phyloP scores from a whole-genome alignment of 1,140 invertebrate genomes.

The Calephelis virginiensis region DNA sequence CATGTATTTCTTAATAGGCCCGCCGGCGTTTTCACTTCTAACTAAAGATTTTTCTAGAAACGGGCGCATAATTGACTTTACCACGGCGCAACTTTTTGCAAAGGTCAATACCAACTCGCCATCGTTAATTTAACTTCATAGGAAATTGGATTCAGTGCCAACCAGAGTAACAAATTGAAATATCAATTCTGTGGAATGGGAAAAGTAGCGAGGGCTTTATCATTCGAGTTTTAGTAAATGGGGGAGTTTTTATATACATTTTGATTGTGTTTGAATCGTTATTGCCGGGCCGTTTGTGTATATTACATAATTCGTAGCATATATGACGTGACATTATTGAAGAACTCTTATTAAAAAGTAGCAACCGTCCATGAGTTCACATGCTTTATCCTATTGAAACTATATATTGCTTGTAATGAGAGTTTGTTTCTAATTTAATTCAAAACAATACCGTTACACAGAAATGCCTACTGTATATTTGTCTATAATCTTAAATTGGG shows the following conservation, averaged over 20 bases:
- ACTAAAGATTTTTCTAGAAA: background rate
- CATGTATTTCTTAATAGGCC: constrained; percentile 4
- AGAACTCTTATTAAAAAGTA: too few relatives aligned
- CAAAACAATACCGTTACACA: too few relatives aligned
- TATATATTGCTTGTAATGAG: too few relatives aligned
- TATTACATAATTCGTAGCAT: too few relatives aligned
- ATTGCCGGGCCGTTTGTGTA: background rate
- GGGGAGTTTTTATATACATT: constrained; percentile 25
- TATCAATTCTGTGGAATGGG: constrained; percentile 25
- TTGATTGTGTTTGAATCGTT: constrained; percentile 2
- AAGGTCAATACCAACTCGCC: constrained; percentile 30
- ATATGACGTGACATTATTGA: too few relatives aligned
- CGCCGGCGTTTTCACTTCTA: background rate
- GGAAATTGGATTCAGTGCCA: constrained; percentile 35
- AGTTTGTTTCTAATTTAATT: too few relatives aligned
- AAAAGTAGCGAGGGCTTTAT: constrained; percentile 22
- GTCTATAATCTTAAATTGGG: too few relatives aligned
- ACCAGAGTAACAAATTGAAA: constrained; percentile 35
- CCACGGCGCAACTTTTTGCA: constrained; percentile 18
- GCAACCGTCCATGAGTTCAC: too few relatives aligned
- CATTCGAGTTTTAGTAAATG: constrained; percentile 23
- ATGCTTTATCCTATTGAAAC: too few relatives aligned
- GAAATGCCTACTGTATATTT: too few relatives aligned
- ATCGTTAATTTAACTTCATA: constrained; percentile 37
- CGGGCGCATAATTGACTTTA: constrained; percentile 14